These are phyloP conservation scores for Brachionus asplanchnoidis DNA, from an alignment of 1,140 invertebrate species.

Conservation along the genomic window DNA sequence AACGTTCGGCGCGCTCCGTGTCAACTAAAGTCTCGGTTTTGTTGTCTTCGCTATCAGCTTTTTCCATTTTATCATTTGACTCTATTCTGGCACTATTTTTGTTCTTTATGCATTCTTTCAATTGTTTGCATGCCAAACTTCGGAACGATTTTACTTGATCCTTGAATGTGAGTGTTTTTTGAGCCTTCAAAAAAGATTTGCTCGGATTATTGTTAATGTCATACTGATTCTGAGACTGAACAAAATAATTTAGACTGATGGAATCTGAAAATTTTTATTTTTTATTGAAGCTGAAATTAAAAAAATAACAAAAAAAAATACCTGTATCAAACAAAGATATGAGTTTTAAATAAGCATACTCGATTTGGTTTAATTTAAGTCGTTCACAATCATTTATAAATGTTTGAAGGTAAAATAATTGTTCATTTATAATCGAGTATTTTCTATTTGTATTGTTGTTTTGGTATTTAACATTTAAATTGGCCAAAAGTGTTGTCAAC, in stretches of 20 bases:
- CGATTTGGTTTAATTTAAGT: not conserved
- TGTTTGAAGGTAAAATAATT: slow-evolving; percentile 7
- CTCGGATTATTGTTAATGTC: not conserved
- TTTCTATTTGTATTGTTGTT: slow-evolving; percentile 16
- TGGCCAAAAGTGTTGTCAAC: slow-evolving; percentile 13
- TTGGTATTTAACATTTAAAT: slow-evolving; percentile 36
- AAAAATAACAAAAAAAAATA: not conserved
- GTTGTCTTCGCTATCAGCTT: slow-evolving; percentile 3
- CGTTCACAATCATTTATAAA: slow-evolving; percentile 29
- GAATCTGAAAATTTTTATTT: not conserved
- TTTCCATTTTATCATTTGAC: not conserved
- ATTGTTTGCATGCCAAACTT: slow-evolving; percentile 34
- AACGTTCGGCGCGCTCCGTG: not conserved
- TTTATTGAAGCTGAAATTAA: not conserved
- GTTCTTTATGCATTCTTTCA: not conserved
- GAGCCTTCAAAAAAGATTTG: slow-evolving; percentile 6
- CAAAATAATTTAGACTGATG: not conserved
- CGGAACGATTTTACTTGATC: slow-evolving; percentile 36
- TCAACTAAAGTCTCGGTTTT: not conserved
- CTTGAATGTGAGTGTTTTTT: not conserved
- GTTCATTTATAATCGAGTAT: slow-evolving; percentile 25
- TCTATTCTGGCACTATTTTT: not conserved
- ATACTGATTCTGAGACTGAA: not conserved
- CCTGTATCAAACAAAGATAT: slow-evolving; percentile 32
- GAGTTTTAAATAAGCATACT: slow-evolving; percentile 39